Percentiles rank a stretch among this genome's conserved stretches.
Evolutionary conservation across 2,797 vertebrate genomes (phyloP).

Genomic region (Calcarius lapponicus): DNA sequence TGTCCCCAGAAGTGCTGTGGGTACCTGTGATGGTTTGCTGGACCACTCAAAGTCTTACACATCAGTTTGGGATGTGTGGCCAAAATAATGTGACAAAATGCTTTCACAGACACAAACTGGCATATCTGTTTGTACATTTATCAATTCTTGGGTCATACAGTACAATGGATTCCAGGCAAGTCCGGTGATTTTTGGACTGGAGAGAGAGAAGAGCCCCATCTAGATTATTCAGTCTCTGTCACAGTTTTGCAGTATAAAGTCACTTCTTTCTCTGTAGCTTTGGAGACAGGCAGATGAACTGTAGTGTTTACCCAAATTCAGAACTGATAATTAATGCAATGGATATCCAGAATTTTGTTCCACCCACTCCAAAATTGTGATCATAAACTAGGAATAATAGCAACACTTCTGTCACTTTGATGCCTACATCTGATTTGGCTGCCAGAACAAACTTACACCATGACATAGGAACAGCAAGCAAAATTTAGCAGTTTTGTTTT

Average conservation of each 20-base stretch:
- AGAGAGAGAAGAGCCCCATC: background rate
- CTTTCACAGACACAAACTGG: background rate
- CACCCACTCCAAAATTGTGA: background rate
- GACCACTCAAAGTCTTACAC: background rate
- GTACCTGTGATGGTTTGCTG: background rate
- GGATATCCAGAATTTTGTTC: background rate
- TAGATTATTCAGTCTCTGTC: background rate
- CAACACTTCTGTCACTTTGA: background rate
- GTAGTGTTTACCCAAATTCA: background rate
- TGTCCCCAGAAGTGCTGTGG: background rate
- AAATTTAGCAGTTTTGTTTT: background rate
- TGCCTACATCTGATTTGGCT: background rate
- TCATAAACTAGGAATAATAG: background rate
- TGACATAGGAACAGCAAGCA: background rate
- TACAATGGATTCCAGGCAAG: background rate
- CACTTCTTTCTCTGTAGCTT: background rate
- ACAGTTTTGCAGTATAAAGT: background rate
- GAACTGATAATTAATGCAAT: background rate
- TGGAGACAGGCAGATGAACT: background rate
- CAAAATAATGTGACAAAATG: background rate
- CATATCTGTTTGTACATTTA: background rate
- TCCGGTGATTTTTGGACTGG: background rate
- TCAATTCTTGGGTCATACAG: background rate
- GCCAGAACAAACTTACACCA: background rate
- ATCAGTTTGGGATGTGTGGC: background rate